Evolutionary conservation across 2,797 vertebrate genomes (phyloP).

Genomic region (Microctenopoma stevenorrisi): DNA sequence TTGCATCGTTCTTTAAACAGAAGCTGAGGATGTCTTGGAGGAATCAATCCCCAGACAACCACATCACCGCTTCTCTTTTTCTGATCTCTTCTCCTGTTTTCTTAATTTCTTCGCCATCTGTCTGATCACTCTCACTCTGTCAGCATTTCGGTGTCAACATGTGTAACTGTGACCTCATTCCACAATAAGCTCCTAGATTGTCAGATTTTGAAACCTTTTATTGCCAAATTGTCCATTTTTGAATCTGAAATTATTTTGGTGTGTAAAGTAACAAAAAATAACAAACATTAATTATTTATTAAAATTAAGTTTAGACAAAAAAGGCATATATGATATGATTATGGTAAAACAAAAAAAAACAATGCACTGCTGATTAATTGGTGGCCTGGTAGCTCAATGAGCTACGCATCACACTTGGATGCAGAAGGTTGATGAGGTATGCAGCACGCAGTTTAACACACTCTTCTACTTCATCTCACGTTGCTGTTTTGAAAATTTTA

Average conservation of each 20-base stretch:
- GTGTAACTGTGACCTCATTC: constrained; percentile 33
- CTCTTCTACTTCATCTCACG: too few species aligned
- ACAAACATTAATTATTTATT: too few species aligned
- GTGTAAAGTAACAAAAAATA: not conserved
- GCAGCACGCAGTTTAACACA: too few species aligned
- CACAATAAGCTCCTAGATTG: constrained; percentile 43
- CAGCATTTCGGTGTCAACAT: constrained; percentile 38
- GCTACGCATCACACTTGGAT: too few species aligned
- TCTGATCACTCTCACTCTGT: constrained; percentile 66
- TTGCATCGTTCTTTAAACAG: constrained; percentile 66
- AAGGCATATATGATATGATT: too few species aligned
- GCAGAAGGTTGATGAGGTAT: too few species aligned
- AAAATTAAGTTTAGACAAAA: too few species aligned
- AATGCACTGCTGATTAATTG: too few species aligned
- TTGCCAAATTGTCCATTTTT: constrained; percentile 11
- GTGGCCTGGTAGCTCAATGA: too few species aligned
- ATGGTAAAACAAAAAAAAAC: too few species aligned
- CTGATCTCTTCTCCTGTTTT: constrained; percentile 41
- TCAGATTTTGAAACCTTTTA: constrained; percentile 10
- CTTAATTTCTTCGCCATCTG: constrained; percentile 42
- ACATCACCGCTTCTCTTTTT: constrained; percentile 46
- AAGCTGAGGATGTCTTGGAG: constrained; percentile 60
- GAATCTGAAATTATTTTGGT: constrained; percentile 1
- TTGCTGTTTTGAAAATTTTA: too few species aligned
- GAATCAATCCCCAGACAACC: constrained; percentile 69